Evolutionary conservation across 2,888 invertebrate species (phyloP), one percentile per base, ranked within the genome.

Genomic region (Barypeithes pellucidus): DNA sequence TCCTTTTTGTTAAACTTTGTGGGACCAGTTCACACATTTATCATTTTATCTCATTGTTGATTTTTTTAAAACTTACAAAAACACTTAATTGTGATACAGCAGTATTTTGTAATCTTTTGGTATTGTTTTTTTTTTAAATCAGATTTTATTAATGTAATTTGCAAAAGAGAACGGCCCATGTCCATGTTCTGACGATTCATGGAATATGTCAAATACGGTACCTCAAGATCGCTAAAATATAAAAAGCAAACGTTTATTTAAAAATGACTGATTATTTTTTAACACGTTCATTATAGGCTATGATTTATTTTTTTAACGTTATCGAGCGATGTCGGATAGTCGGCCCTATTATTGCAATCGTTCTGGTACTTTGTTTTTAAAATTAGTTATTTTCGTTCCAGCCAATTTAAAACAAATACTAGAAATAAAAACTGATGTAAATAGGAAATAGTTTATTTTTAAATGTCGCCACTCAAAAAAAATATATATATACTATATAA

Each of bases 221-320:
- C 54, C 54, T 33, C 16, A 33, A 57, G 54, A 18, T 65, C 22
- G 7, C 45, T 29, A n/a, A 67, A 59, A 45, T 24, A 52, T 24
- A 39, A 16, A 33, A 67, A 9, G 20, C 43, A 43, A 57, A 29
- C 45, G 24, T 67, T 67, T 59, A 16, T 67, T 67, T 67, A 54
- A 67, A 67, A 60, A 68, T 60, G 71, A 71, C 71, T 71, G 71
- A 71, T 71, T 71, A 72, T 69, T 73, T 79, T 39, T 77, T 76
- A 75, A 77, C 73, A 76, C 79, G 76, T 79, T 79, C 54, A 33
- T 52, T 52, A 16, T 57, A 57, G 54, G 54, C 54, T 57, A 57
- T 57, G 7, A 7, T 33, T 33, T 52, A n/a, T 24, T 50, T 47
- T 54, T 57, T 57, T 57, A 57, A 57, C 18, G 33, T 33, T 61